phyloP scores from a whole-genome alignment of 2,888 invertebrate genomes.

The Apotomis turbidana region DNA sequence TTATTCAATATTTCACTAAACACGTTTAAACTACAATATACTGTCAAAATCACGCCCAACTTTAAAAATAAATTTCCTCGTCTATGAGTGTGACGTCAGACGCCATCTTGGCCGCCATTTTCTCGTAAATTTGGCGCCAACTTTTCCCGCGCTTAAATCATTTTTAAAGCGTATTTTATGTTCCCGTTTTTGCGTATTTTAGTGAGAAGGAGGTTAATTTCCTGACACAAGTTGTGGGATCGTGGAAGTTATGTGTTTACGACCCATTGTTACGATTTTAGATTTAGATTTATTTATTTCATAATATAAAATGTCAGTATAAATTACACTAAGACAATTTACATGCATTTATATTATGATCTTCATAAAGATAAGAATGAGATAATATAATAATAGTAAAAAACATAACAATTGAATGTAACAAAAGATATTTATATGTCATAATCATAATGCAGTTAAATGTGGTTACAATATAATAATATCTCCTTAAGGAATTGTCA shows the following conservation, averaged over 20 bases:
- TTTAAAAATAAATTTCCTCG: slow-evolving; percentile 29
- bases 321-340: no score
- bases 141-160: slow-evolving; percentile 18
- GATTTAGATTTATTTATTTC: no score
- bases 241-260: slow-evolving; percentile 12
- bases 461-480: no score
- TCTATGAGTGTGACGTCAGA: slow-evolving; percentile 19
- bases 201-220: slow-evolving; percentile 23
- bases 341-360: no score
- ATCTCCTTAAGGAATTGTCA: no score
- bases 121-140: slow-evolving; percentile 14
- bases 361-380: no score
- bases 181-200: slow-evolving; percentile 17
- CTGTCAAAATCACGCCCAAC: slow-evolving; percentile 24
- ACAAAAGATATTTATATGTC: no score
- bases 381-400: no score
- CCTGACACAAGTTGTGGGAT: neutral
- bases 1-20: slow-evolving; percentile 31
- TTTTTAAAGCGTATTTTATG: slow-evolving; percentile 19
- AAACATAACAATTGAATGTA: no score
- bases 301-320: no score
- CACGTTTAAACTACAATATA: slow-evolving; percentile 22
- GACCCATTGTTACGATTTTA: neutral
- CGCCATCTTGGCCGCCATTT: slow-evolving; percentile 22
- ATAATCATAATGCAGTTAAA: no score